Base-by-base conservation (phyloP, 2,888 invertebrate species). In the Campoplex capitator region DNA sequence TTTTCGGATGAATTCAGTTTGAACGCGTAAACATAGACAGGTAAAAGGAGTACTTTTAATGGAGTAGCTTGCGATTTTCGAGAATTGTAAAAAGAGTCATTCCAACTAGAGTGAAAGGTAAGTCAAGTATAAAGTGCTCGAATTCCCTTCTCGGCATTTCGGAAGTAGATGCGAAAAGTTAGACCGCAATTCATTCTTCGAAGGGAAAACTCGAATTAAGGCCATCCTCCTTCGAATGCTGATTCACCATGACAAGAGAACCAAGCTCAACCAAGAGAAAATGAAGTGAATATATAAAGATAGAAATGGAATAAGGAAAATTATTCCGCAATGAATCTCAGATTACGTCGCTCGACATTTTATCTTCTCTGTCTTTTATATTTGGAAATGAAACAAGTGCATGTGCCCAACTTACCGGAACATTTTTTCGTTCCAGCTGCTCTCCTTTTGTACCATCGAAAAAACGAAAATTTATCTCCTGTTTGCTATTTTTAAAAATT, bases 171-270 rank as follows among this genome's bases (percentile, higher is more conserved):
- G 67, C 35, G 23, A 23, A 71, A 23, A 65, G 62, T 83, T 38
- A 74, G 62, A 70, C 58, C 75, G 58, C 74, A 54, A 42, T 67
- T 71, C 18, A 73, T 84, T 65, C 67, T 54, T 78, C 32, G 16
- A 56, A 51, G 38, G 68, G 18, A 62, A 45, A 83, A 84, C 67
- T 78, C 73, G 73, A 78, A 84, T 84, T 78, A 74, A 84, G 73
- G 62, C 28, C 35, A 73, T 83, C 13, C 58, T 71, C 62, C 13
- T 45, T 42, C 45, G 65, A 56, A 28, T 56, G 74, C 67, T 74
- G 83, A 84, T 78, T 84, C 78, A 73, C 45, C 78, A 32, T 45
- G 54, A 32, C 68, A 58, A 62, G 73, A 23, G 13, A 28, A 18
- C 32, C 28, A 67, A 54, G 35, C 23, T 0, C 18, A 71, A 51